Base-by-base conservation (phyloP, 1,140 invertebrate genomes). In the Phymorhynchus buccinoides region DNA sequence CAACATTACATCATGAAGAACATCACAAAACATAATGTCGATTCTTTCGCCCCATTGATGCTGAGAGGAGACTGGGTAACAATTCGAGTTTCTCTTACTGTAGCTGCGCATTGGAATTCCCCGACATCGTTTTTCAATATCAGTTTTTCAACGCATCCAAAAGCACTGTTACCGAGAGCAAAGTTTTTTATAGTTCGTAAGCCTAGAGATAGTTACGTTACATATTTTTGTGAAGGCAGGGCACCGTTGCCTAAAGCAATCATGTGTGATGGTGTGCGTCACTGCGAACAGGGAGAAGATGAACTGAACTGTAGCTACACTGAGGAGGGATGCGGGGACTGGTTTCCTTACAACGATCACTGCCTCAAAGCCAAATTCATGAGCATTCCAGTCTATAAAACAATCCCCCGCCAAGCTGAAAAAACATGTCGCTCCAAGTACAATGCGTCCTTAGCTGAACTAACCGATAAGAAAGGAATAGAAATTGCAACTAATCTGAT, bases 201-300 rank as follows among this genome's bases (percentile, higher is more conserved):
- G 3, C 66, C 66, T 35, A 35, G 3, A 32, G 66, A 71, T 14
- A 35, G 30, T 35, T 3, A 71, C 30, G 14, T 71, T 37, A 35
- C 30, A 6, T 71, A 71, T 18, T 18, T 32, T 32, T 71, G 66
- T 32, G 1, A 3, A 32, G 66, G 66, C 6, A 71, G 30, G 4
- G 14, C 66, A 71, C 6, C n/a, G 9, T 32, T 80, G 27, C 78
- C 78, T 6, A 0, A 42, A 52, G 78, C 48, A 12, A 48, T 80
- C 12, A 27, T 6, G 30, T 81, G 80, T 39, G 80, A 81, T 62
- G 48, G 42, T 32, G 39, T 81, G 14, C 48, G 48, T 12, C 80
- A 81, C n/a, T 81, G 80, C 22, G 1, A 52, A 39, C 42, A 37
- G 3, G 80, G 80, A 3, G 80, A 81, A 66, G 80, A 81, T 22